Percentiles rank a stretch among this genome's conserved stretches.
phyloP scores from a whole-genome alignment of 1,140 invertebrate genomes.

The Orussus abietinus region DNA sequence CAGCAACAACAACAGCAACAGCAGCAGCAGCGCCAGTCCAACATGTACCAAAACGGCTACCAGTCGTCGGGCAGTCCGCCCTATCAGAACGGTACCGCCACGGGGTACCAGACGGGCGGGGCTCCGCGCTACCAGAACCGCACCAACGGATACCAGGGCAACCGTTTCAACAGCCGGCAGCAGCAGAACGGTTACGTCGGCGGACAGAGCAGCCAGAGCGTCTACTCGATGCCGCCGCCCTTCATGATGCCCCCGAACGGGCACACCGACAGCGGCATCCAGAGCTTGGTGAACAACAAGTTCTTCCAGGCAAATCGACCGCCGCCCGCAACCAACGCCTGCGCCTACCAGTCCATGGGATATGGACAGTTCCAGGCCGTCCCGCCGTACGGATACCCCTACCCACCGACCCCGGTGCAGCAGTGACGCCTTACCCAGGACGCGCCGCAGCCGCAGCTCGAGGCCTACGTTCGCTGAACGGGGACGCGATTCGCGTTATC shows the following conservation, averaged over 20 bases:
- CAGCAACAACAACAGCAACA: slow-evolving; percentile 5
- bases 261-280: slow-evolving; percentile 51
- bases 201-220: slow-evolving; percentile 46
- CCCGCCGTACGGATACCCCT: slow-evolving; percentile 53
- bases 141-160: slow-evolving; percentile 23
- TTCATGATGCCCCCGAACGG: slow-evolving; percentile 53
- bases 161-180: slow-evolving; percentile 30
- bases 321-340: slow-evolving; percentile 54
- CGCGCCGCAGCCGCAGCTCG: slow-evolving; percentile 42
- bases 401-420: slow-evolving; percentile 52
- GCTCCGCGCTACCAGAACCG: slow-evolving; percentile 36
- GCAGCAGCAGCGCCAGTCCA: slow-evolving; percentile 15
- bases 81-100: slow-evolving; percentile 18
- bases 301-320: slow-evolving; percentile 60
- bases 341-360: slow-evolving; percentile 59
- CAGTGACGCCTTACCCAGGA: slow-evolving; percentile 41
- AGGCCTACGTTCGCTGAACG: slow-evolving; percentile 9
- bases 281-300: slow-evolving; percentile 60
- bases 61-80: slow-evolving; percentile 16
- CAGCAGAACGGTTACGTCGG: slow-evolving; percentile 34
- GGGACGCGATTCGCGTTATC: neutral
- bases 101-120: slow-evolving; percentile 26
- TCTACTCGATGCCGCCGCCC: slow-evolving; percentile 55
- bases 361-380: slow-evolving; percentile 54
- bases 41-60: slow-evolving; percentile 23